A percentile compares a stretch with the other conserved stretches of the same genome.
Conservation (phyloP, 1,140 invertebrate species). For the Babylonia areolata region DNA sequence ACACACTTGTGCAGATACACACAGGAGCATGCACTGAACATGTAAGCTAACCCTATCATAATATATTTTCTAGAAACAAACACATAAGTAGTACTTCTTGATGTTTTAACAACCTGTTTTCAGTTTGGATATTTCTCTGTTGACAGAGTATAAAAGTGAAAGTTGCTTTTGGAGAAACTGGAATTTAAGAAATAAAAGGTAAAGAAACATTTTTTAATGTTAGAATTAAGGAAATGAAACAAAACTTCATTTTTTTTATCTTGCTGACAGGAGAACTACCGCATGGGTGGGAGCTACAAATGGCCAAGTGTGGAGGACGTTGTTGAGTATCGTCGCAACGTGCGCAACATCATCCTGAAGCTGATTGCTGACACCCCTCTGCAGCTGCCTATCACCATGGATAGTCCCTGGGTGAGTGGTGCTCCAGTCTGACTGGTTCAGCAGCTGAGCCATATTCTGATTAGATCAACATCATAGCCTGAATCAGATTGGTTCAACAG, state of each 20-base stretch:
- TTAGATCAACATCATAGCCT: too few species aligned
- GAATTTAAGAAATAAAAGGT: not conserved
- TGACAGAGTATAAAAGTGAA: too few species aligned
- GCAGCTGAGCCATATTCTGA: too few species aligned
- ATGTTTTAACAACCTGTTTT: too few species aligned
- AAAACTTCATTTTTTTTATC: not conserved
- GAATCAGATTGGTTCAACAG: too few species aligned
- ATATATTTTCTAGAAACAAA: too few species aligned
- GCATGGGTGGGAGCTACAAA: slow-evolving; percentile 73
- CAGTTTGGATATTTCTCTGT: too few species aligned
- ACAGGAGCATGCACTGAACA: too few species aligned
- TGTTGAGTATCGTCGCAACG: slow-evolving; percentile 70
- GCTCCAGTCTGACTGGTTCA: not conserved
- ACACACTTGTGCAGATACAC: too few species aligned
- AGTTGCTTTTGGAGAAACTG: too few species aligned
- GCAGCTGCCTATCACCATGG: slow-evolving; percentile 72
- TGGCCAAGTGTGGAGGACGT: slow-evolving; percentile 72
- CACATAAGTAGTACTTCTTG: too few species aligned
- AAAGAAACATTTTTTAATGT: not conserved
- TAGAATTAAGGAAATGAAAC: not conserved
- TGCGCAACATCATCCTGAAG: slow-evolving; percentile 67
- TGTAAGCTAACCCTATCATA: too few species aligned
- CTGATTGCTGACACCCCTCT: slow-evolving; percentile 73
- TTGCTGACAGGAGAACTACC: slow-evolving; percentile 68
- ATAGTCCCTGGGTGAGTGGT: slow-evolving; percentile 68